Conservation (phyloP, 2,113 vertebrate species). For the Lepidiolamprologus cunningtoni region DNA sequence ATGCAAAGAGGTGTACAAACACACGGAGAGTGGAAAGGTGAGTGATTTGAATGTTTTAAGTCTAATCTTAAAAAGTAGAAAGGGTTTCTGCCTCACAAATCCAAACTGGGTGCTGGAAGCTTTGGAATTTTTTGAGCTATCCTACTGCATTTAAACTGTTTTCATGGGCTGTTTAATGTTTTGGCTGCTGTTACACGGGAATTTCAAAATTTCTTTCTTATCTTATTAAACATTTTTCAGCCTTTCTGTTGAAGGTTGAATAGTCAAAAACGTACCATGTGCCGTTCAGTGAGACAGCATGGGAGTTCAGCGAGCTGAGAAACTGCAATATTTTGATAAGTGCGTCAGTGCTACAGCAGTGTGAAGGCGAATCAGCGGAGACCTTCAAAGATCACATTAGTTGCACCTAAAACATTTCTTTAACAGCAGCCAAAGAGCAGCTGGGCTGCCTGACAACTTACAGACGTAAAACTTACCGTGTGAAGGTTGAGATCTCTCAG, state of each 20-base stretch:
- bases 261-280: background rate
- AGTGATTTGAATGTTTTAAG: background rate
- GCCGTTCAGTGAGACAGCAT: background rate
- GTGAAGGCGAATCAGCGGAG: background rate
- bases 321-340: background rate
- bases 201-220: background rate
- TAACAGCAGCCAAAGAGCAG: background rate
- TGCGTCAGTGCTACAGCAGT: background rate
- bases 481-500: slow-evolving; percentile 90
- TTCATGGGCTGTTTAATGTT: background rate
- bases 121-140: background rate
- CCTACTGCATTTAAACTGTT: background rate
- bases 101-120: background rate
- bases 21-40: background rate
- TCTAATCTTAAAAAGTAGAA: background rate
- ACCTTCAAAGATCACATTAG: background rate
- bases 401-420: background rate
- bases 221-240: background rate
- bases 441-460: background rate
- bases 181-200: fast-evolving
- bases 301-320: background rate
- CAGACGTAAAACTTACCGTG: slow-evolving; percentile 73
- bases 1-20: background rate
- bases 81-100: background rate
- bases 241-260: background rate